Base-by-base conservation (phyloP, 92 coral and sea anemone species). In the Porites evermanni region DNA sequence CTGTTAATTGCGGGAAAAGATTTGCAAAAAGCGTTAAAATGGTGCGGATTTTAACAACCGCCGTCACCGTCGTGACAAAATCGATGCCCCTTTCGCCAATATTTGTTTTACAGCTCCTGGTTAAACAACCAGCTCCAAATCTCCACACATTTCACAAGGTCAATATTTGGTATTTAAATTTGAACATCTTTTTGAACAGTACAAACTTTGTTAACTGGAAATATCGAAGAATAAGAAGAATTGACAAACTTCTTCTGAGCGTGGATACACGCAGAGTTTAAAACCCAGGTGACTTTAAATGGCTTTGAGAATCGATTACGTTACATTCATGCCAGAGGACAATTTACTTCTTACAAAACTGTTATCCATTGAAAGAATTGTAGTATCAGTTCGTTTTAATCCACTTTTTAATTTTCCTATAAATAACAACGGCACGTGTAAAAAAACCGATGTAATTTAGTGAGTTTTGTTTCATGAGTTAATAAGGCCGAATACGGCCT, bases 121-220 rank as follows among this genome's bases (percentile, higher is more conserved):
- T 59, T 68, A 84, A 84, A 77, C 82, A 84, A 66, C 60, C 75
- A 21, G 79, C 63, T 83, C 60, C 66, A 64, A 53, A 60, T 83
- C 26, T 73, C 70, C 87, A 74, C 87, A 84, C 88, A 84, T 84
- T 84, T 84, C 75, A 26, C 70, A 66, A 63, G 83, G 88, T 84
- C 68, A 84, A 84, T 84, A 84, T 84, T 84, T 76, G 88, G 82
- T 84, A 84, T 84, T 84, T 84, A 84, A 84, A 84, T 84, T 53
- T 75, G 82, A 75, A 75, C 83, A 76, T 84, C 82, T 67, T 73
- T 84, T 84, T 74, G 38, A 83, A 63, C 68, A 38, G 79, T 73
- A 58, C 64, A 26, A 60, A 68, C 70, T 72, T 74, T 83, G 71
- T 51, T 59, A 64, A 51, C 63, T 81, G 20, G 79, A 20, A 64